phyloP scores from a whole-genome alignment of 2,888 invertebrate genomes.

The Blastobasis lacticolella region DNA sequence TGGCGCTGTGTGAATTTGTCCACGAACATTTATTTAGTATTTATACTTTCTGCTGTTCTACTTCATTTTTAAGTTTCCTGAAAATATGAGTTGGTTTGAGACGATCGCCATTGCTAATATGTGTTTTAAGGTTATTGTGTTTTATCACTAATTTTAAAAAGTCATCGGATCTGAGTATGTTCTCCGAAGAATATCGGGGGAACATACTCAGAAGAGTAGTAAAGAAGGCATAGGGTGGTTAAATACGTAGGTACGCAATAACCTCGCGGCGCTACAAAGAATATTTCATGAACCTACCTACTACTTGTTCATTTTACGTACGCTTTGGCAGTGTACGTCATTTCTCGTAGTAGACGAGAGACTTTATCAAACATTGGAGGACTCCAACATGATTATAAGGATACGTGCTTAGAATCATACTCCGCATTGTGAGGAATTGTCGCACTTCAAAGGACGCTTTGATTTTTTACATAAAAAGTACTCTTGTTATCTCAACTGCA shows the following conservation, averaged over 20 bases:
- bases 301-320: constrained; percentile 27
- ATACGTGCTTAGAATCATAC: constrained; percentile 62
- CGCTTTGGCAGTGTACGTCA: constrained; percentile 38
- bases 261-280: constrained; percentile 6
- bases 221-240: too few relatives aligned
- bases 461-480: constrained; percentile 58
- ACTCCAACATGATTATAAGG: constrained; percentile 69
- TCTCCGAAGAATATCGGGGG: too few relatives aligned
- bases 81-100: too few relatives aligned
- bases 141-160: too few relatives aligned
- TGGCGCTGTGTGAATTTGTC: too few relatives aligned
- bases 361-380: constrained; percentile 68
- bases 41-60: too few relatives aligned
- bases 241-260: neutral
- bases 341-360: constrained; percentile 54
- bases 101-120: too few relatives aligned
- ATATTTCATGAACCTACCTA: constrained; percentile 22
- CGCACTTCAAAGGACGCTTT: constrained; percentile 64
- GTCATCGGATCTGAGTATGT: too few relatives aligned
- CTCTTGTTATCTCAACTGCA: constrained; percentile 53
- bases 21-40: too few relatives aligned
- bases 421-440: constrained; percentile 43
- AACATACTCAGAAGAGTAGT: too few relatives aligned
- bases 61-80: too few relatives aligned
- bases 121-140: too few relatives aligned